Base-by-base conservation (phyloP, 2,888 invertebrate species). In the Elysia crispata region DNA sequence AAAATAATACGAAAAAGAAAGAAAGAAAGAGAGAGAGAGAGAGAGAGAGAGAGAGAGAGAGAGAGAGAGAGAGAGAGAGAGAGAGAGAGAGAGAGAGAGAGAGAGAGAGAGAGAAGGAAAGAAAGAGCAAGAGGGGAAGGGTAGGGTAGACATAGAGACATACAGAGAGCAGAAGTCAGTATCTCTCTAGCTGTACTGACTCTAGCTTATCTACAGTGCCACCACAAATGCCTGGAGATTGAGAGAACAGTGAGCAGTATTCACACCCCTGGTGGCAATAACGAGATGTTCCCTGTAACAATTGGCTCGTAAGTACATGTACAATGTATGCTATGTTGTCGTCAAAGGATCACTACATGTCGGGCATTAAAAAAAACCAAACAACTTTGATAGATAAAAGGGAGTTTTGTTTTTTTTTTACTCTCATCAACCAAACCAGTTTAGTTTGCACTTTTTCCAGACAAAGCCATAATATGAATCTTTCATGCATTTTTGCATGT, bases 271-370 rank as follows among this genome's bases (percentile, higher is more conserved):
- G 31, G 64, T 28, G 23, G 25, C 23, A 30, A n/a, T 6, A 49
- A 60, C 3, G 30, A 76, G 6, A 18, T 76, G 15, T 79, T 76
- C 28, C 81, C 77, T 18, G 25, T 79, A 54, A 76, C 57, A 6
- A 31, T 81, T 64, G 78, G 76, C 57, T 64, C 72, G 80, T 76
- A 76, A 79, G 79, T 75, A 31, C n/a, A n/a, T n/a, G n/a, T n/a
- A n/a, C n/a, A n/a, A 0, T 57, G 18, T 23, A 66, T 30, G 25
- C 66, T 41, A 41, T 5, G n/a, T 60, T n/a, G 60, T 23, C 25
- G 15, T 25, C 15, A 23, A 60, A 13, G n/a, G n/a, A n/a, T n/a
- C n/a, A n/a, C n/a, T n/a, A n/a, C n/a, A n/a, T n/a, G n/a, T n/a
- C n/a, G n/a, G n/a, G n/a, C n/a, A n/a, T n/a, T n/a, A n/a, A n/a